Conservation (phyloP, 1,140 invertebrate species). For the Drosophila ogumai region DNA sequence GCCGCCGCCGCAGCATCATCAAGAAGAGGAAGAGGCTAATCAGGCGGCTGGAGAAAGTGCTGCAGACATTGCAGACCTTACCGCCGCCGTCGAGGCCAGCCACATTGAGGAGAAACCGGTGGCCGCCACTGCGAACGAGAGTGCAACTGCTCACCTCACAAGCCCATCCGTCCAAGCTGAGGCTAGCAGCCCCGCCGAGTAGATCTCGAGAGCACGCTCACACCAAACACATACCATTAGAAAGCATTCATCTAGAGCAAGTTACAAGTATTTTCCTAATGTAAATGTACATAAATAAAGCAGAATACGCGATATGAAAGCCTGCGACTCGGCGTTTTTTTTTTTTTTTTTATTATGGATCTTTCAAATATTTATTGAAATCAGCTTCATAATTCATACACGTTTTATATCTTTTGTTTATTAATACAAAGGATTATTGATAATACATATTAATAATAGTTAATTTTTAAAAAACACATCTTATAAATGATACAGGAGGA, state of each 20-base stretch:
- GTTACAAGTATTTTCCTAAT: constrained; percentile 66
- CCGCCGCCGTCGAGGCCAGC: constrained; percentile 42
- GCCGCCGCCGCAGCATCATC: background rate
- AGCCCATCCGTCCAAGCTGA: constrained; percentile 67
- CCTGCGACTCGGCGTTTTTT: background rate
- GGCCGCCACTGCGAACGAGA: background rate
- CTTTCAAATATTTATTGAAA: constrained; percentile 80
- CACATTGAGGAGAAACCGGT: constrained; percentile 48
- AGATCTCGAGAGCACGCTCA: constrained; percentile 30
- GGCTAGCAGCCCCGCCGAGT: constrained; percentile 41
- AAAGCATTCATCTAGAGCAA: constrained; percentile 55
- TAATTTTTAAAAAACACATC: constrained; percentile 73
- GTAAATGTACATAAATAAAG: constrained; percentile 53
- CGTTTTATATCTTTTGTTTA: constrained; percentile 75
- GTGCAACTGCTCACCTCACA: background rate
- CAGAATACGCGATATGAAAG: constrained; percentile 7
- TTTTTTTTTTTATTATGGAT: constrained; percentile 25
- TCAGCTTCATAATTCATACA: constrained; percentile 74
- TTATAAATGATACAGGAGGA: constrained; percentile 64
- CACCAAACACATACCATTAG: constrained; percentile 56
- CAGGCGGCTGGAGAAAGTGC: constrained; percentile 6
- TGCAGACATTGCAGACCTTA: constrained; percentile 24
- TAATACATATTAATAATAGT: constrained; percentile 81
- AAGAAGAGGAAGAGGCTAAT: background rate
- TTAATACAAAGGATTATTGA: constrained; percentile 80